Percentiles rank a stretch among this genome's conserved stretches.
Evolutionary conservation across 1,140 invertebrate genomes (phyloP).

Genomic region (Drosophila saltans): DNA sequence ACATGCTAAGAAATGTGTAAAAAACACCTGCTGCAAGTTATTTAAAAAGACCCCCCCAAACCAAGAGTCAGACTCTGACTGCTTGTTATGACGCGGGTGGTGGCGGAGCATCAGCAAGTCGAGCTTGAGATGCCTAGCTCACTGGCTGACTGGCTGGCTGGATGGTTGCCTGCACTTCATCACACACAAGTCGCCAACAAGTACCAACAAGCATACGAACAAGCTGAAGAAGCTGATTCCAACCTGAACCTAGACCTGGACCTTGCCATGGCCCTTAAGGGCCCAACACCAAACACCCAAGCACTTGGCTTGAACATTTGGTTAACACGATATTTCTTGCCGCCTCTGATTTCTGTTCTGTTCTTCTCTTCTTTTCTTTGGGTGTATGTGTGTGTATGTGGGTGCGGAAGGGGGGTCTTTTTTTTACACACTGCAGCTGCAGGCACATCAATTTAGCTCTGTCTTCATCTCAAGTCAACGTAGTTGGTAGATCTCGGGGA

Average conservation of each 20-base stretch:
- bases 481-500: constrained; percentile 56
- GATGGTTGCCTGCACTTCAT: constrained; percentile 66
- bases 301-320: constrained; percentile 75
- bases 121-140: constrained; percentile 1
- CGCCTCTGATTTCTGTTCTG: constrained; percentile 62
- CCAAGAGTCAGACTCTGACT: constrained; percentile 34
- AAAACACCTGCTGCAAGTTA: constrained; percentile 81
- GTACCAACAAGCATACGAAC: constrained; percentile 49
- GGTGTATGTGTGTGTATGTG: not conserved
- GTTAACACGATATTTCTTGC: constrained; percentile 74
- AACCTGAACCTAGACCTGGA: constrained; percentile 26
- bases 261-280: constrained; percentile 47
- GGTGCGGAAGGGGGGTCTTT: not conserved
- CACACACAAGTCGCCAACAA: constrained; percentile 71
- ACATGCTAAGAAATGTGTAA: constrained; percentile 73
- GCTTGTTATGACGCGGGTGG: constrained; percentile 59
- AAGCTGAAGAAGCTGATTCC: constrained; percentile 20
- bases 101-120: not conserved
- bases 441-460: constrained; percentile 76
- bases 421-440: constrained; percentile 52
- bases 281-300: constrained; percentile 54
- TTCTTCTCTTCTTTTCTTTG: not conserved
- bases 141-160: constrained; percentile 28
- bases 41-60: constrained; percentile 57
- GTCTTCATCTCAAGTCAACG: constrained; percentile 26